A percentile compares a stretch with the other conserved stretches of the same genome.
phyloP scores from a whole-genome alignment of 2,888 invertebrate species.

The Stenchaetothrips biformis region DNA sequence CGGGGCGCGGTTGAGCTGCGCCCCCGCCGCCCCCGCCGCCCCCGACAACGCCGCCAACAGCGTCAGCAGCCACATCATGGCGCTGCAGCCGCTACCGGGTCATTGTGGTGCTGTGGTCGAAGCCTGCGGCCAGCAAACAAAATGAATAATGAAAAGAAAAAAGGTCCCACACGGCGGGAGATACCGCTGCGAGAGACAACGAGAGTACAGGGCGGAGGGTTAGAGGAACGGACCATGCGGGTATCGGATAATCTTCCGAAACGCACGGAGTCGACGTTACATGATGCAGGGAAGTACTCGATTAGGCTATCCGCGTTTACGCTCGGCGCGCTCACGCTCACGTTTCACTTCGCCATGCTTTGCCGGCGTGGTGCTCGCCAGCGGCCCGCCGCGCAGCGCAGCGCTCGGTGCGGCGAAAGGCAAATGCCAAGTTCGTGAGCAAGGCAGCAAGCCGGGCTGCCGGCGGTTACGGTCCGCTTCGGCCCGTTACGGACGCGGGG shows the following conservation, averaged over 20 bases:
- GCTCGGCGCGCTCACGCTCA: conserved; percentile 15
- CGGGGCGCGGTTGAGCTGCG: conserved; percentile 60
- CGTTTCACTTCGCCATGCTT: conserved; percentile 10
- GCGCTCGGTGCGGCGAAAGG: conserved; percentile 29
- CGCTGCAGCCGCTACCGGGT: conserved; percentile 26
- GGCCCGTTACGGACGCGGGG: neutral
- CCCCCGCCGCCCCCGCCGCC: conserved; percentile 3
- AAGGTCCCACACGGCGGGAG: neutral
- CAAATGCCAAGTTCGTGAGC: conserved; percentile 29
- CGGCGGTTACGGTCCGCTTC: neutral
- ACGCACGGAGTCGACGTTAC: conserved; percentile 10
- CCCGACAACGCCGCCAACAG: neutral
- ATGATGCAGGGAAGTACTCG: conserved; percentile 23
- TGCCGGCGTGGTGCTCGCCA: neutral
- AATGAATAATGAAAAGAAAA: neutral
- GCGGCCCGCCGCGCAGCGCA: neutral
- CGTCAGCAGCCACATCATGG: neutral
- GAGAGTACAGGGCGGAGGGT: neutral
- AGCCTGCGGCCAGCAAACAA: neutral
- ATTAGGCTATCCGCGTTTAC: neutral
- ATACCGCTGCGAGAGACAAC: neutral
- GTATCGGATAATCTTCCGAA: too few species aligned
- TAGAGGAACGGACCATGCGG: too few species aligned
- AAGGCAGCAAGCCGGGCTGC: too few species aligned
- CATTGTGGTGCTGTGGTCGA: neutral